Conservation (phyloP, 2,797 vertebrate species). For the Rhinichthys osculus region DNA sequence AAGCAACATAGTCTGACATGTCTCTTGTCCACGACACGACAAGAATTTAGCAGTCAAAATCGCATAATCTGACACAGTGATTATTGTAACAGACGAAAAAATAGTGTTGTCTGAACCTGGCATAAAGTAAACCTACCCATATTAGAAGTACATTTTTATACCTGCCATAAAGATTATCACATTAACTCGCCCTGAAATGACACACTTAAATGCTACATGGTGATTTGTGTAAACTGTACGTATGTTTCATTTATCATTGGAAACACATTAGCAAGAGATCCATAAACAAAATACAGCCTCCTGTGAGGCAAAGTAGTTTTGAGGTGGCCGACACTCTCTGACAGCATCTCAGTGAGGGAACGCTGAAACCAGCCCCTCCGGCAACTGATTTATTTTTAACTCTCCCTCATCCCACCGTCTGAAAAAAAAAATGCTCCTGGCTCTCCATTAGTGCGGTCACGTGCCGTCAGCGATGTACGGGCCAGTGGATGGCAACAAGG, state of each 20-base stretch:
- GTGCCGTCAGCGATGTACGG: conserved; percentile 43
- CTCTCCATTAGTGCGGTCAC: conserved; percentile 57
- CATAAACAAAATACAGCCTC: background rate
- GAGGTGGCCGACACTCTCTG: conserved; percentile 28
- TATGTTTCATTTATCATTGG: background rate
- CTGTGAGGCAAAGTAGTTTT: conserved; percentile 1
- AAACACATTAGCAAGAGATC: background rate
- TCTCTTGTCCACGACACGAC: background rate
- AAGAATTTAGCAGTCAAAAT: background rate
- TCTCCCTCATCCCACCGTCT: conserved; percentile 46
- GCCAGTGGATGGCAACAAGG: conserved; percentile 32
- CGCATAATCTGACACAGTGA: background rate
- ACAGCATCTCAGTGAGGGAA: conserved; percentile 47
- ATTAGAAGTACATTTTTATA: background rate
- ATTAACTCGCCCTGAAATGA: background rate
- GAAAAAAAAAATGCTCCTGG: conserved; percentile 51
- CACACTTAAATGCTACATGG: conserved; percentile 6
- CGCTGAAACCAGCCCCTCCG: conserved; percentile 48
- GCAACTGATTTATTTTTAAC: conserved; percentile 65
- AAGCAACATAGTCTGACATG: background rate
- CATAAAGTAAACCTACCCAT: background rate
- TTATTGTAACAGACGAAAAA: background rate
- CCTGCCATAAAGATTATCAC: conserved; percentile 1
- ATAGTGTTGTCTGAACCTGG: background rate
- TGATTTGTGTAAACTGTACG: background rate